phyloP scores from a whole-genome alignment of 1,140 invertebrate species.

The Drosophila auraria region DNA sequence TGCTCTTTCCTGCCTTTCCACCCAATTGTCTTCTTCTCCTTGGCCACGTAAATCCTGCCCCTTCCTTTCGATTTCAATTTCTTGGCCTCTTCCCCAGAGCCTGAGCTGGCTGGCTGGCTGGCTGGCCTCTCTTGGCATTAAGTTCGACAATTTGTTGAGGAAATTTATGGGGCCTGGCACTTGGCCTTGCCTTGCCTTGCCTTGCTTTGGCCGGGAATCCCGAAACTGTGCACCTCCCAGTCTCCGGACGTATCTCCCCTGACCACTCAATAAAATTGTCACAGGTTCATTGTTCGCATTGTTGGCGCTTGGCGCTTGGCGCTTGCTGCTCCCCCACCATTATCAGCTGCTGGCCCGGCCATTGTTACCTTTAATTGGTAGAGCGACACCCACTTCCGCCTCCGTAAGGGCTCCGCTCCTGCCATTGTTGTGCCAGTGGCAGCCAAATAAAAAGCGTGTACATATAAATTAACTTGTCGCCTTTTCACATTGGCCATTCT shows the following conservation, averaged over 20 bases:
- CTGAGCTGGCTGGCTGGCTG: neutral
- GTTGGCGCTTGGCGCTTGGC: slow-evolving; percentile 6
- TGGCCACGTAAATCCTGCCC: slow-evolving; percentile 40
- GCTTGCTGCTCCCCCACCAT: slow-evolving; percentile 36
- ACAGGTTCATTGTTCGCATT: slow-evolving; percentile 75
- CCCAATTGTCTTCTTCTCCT: slow-evolving; percentile 7
- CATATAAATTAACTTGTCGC: slow-evolving; percentile 76
- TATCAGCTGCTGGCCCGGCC: slow-evolving; percentile 55
- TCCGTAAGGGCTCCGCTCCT: slow-evolving; percentile 8
- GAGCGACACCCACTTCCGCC: slow-evolving; percentile 38
- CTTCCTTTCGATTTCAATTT: slow-evolving; percentile 63
- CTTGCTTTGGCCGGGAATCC: slow-evolving; percentile 35
- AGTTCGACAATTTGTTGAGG: slow-evolving; percentile 71
- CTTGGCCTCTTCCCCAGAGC: slow-evolving; percentile 16
- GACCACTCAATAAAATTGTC: slow-evolving; percentile 77
- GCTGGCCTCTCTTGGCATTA: slow-evolving; percentile 51
- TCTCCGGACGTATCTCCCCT: slow-evolving; percentile 30
- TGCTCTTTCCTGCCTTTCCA: slow-evolving; percentile 9
- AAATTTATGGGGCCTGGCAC: slow-evolving; percentile 64
- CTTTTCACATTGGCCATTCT: slow-evolving; percentile 70
- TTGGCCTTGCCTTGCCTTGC: slow-evolving; percentile 49
- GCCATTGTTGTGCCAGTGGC: slow-evolving; percentile 25
- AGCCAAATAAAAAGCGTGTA: slow-evolving; percentile 23
- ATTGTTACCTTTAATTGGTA: slow-evolving; percentile 79
- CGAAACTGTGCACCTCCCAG: slow-evolving; percentile 25